A percentile compares a stretch with the other conserved stretches of the same genome.
Conservation (phyloP, 2,888 invertebrate genomes). For the Amphipyra berbera region DNA sequence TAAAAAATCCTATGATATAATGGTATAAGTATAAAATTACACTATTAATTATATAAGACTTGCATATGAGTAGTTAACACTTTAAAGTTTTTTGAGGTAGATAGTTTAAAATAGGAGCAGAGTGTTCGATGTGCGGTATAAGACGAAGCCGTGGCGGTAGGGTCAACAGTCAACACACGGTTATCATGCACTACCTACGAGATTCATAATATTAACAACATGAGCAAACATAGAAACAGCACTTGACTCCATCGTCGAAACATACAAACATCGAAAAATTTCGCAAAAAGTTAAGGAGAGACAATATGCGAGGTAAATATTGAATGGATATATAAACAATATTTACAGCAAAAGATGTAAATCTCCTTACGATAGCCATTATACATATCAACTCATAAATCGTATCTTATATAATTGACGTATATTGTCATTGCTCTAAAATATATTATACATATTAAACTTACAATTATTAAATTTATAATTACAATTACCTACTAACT, state of each 20-base stretch:
- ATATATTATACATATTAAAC: conserved; percentile 70
- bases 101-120: conserved; percentile 69
- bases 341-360: conserved; percentile 68
- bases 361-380: conserved; percentile 55
- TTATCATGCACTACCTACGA: conserved; percentile 73
- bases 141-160: conserved; percentile 78
- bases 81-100: conserved; percentile 78
- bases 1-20: conserved; percentile 83
- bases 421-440: conserved; percentile 83
- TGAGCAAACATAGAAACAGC: conserved; percentile 68
- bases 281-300: conserved; percentile 44
- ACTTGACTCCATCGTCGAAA: conserved; percentile 60
- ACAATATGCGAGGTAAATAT: conserved; percentile 62
- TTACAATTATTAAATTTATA: conserved; percentile 66
- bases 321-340: conserved; percentile 61
- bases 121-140: conserved; percentile 59
- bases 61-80: conserved; percentile 82
- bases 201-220: conserved; percentile 79
- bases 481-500: conserved; percentile 66
- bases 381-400: conserved; percentile 70
- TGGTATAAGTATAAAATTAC: conserved; percentile 88
- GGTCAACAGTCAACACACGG: conserved; percentile 63
- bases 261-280: conserved; percentile 58
- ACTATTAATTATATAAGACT: conserved; percentile 79
- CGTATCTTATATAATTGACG: conserved; percentile 83